Conservation (phyloP, 2,888 invertebrate species). For the Drosophila mercatorum region DNA sequence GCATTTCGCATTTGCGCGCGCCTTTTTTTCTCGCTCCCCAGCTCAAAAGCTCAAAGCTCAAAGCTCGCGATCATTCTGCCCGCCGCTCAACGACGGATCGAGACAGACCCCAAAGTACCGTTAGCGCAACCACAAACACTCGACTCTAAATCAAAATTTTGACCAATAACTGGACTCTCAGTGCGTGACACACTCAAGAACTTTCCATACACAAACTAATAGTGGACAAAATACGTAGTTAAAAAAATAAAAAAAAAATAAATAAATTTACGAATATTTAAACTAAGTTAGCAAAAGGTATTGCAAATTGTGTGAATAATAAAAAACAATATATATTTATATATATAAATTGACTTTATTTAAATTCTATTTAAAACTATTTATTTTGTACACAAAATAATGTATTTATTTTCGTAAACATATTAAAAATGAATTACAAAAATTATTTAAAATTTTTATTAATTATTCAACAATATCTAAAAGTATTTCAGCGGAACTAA, state of each 20-base stretch:
- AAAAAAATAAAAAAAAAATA: conserved; percentile 15
- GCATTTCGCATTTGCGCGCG: conserved; percentile 73
- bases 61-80: conserved; percentile 40
- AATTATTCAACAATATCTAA: too few species aligned
- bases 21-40: conserved; percentile 24
- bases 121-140: neutral
- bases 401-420: too few species aligned
- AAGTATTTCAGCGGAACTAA: too few species aligned
- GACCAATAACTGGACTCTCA: conserved; percentile 27
- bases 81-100: conserved; percentile 3
- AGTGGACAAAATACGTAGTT: conserved; percentile 20
- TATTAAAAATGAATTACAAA: too few species aligned
- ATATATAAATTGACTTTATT: too few species aligned
- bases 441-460: too few species aligned
- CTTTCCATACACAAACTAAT: conserved; percentile 2
- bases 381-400: too few species aligned
- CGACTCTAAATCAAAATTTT: conserved; percentile 15
- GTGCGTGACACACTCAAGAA: conserved; percentile 12
- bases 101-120: neutral
- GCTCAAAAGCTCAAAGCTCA: neutral
- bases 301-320: conserved; percentile 1
- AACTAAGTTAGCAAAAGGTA: conserved; percentile 33
- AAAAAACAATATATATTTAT: too few species aligned
- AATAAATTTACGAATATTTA: neutral
- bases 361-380: too few species aligned